Evolutionary conservation across 2,888 invertebrate species (phyloP).

Genomic region (Drosophila subquinaria): DNA sequence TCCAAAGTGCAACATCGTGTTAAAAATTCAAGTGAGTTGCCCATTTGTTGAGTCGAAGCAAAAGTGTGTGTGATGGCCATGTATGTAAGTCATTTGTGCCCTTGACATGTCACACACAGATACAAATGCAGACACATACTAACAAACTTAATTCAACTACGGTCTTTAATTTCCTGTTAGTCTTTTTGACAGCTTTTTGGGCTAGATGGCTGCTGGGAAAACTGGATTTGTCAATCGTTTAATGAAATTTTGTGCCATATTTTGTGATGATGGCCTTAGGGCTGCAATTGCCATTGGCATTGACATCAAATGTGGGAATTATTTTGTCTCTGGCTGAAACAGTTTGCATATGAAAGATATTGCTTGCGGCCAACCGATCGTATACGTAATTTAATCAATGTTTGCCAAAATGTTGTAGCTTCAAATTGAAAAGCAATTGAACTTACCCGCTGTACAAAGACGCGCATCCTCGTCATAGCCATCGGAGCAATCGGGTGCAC

Average conservation of each 20-base stretch:
- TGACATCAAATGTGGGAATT: constrained; percentile 26
- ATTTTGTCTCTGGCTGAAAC: constrained; percentile 11
- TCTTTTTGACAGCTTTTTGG: constrained; percentile 25
- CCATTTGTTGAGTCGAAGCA: neutral
- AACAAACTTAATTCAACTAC: constrained; percentile 53
- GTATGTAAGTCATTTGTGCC: constrained; percentile 28
- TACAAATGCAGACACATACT: constrained; percentile 7
- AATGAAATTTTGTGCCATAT: constrained; percentile 19
- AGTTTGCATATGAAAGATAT: constrained; percentile 27
- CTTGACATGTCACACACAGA: constrained; percentile 29
- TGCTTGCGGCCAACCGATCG: constrained; percentile 8
- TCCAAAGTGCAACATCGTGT: constrained; percentile 46
- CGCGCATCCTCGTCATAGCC: constrained; percentile 98
- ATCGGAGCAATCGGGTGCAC: constrained; percentile 96
- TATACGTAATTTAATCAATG: constrained; percentile 12
- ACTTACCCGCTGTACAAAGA: constrained; percentile 96
- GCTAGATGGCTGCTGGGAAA: constrained; percentile 32
- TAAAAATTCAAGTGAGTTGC: constrained; percentile 6
- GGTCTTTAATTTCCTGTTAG: constrained; percentile 50
- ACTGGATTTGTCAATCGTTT: constrained; percentile 7
- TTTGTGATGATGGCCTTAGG: constrained; percentile 26
- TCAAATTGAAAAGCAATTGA: constrained; percentile 13
- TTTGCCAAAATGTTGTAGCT: neutral
- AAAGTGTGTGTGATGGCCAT: constrained; percentile 7
- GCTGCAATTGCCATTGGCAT: constrained; percentile 18